Evolutionary conservation across 2,113 vertebrate genomes (phyloP).

Genomic region (Pterocles gutturalis): DNA sequence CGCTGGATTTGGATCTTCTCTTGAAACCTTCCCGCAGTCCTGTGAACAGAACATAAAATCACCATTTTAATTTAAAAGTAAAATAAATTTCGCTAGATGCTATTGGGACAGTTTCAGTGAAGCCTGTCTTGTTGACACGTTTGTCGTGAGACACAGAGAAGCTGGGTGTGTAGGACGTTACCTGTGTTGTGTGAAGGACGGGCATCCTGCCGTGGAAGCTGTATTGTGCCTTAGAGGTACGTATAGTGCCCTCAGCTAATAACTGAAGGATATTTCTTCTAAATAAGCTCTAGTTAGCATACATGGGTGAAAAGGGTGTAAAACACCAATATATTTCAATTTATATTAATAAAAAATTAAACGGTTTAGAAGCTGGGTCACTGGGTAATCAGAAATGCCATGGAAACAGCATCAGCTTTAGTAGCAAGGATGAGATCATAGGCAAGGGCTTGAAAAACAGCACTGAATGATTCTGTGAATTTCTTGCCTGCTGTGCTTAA

Average conservation of each 20-base stretch:
- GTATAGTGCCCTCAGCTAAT: background rate
- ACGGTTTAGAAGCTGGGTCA: background rate
- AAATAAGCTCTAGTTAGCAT: background rate
- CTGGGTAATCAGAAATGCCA: background rate
- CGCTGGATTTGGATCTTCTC: background rate
- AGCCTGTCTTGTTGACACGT: rapidly evolving
- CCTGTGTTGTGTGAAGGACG: background rate
- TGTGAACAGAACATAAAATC: background rate
- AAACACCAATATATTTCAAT: background rate
- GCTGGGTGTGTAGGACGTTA: background rate
- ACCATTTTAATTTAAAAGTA: background rate
- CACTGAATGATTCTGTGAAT: slow-evolving; percentile 4
- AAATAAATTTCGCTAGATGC: background rate
- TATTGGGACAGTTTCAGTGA: background rate
- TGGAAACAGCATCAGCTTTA: slow-evolving; percentile 24
- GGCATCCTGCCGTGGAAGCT: background rate
- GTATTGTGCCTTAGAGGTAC: background rate
- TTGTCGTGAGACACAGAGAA: background rate
- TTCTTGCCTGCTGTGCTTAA: slow-evolving; percentile 41
- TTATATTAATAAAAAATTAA: background rate
- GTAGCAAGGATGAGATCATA: background rate
- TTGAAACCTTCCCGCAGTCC: background rate
- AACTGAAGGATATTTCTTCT: background rate
- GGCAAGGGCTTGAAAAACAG: background rate
- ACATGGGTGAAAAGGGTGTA: background rate